Base-by-base conservation (phyloP, 2,797 vertebrate genomes). In the Lagodon rhomboides region DNA sequence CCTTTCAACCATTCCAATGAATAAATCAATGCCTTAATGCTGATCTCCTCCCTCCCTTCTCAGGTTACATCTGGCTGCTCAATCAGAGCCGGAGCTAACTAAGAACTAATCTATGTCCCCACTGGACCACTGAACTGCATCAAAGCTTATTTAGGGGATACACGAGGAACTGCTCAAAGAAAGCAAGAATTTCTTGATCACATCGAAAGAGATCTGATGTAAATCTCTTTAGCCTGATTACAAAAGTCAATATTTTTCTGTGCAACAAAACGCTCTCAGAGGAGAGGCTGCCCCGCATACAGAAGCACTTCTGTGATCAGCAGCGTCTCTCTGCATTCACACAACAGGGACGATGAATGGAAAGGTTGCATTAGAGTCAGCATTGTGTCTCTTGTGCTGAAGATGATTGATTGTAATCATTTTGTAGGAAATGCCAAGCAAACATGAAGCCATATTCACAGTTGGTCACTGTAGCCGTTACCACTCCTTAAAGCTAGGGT, bases 21-120 rank as follows among this genome's bases (percentile, higher is more conserved):
- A 83, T 83, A 83, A 79, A 89, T 89, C 69, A 55, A 58, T 71
- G 23, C 15, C 12, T 54, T 58, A 67, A 77, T 58, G 58, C 53
- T 23, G 15, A 1, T 80, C 56, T 38, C 20, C 38, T 69, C 41
- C 68, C 3, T 59, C 62, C 34, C 58, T 38, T 17, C 67, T 76
- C 75, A 49, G 53, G 67, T 79, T 79, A 74, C 67, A 76, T 77
- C 68, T 82, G 77, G 62, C 77, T 56, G 43, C 58, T 78, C 75
- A 75, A 54, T 70, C 77, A 67, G 64, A 82, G 47, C 67, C 18
- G 34, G 5, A 77, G 73, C 59, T 69, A 60, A 64, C 59, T 23
- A 43, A 72, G 46, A 75, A 23, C 49, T 62, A 49, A 82, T 82
- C 46, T 49, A n/a, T 12, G 44, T 1, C 41, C 67, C 50, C 44